Conservation (phyloP, 2,888 invertebrate genomes). For the Flexamia atlantica region DNA sequence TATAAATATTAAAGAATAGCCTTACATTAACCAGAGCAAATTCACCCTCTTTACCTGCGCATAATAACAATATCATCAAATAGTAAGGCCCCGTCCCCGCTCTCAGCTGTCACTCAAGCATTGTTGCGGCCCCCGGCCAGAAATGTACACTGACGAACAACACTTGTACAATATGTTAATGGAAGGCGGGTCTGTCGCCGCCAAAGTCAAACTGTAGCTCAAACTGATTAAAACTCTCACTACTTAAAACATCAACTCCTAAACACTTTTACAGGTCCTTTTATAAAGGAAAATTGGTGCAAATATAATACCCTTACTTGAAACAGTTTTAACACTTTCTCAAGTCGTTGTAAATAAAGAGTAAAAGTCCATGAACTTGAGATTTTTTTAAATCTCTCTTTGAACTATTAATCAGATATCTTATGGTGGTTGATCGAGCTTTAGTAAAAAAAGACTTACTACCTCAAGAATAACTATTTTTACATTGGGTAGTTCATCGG, state of each 20-base stretch:
- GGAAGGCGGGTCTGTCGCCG: slow-evolving; percentile 15
- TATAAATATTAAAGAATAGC: slow-evolving; percentile 66
- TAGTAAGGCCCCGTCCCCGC: slow-evolving; percentile 2
- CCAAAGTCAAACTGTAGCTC: neutral
- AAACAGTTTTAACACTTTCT: too few relatives aligned
- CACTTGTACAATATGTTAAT: slow-evolving; percentile 48
- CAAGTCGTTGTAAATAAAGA: too few relatives aligned
- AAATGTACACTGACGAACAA: slow-evolving; percentile 40
- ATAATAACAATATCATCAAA: slow-evolving; percentile 61
- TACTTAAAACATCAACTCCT: neutral
- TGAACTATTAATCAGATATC: too few relatives aligned
- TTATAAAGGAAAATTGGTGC: too few relatives aligned
- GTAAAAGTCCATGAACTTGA: too few relatives aligned
- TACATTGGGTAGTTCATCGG: too few relatives aligned
- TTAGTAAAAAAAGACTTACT: too few relatives aligned
- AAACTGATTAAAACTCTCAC: neutral
- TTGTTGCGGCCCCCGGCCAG: slow-evolving; percentile 35
- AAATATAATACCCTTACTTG: too few relatives aligned
- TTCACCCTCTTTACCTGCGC: slow-evolving; percentile 61
- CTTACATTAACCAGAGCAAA: slow-evolving; percentile 65
- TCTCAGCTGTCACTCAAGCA: slow-evolving; percentile 28
- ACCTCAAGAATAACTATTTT: too few relatives aligned
- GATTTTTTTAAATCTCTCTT: too few relatives aligned
- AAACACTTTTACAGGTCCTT: too few relatives aligned
- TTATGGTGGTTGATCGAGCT: too few relatives aligned